Conservation (phyloP, 2,888 invertebrate genomes). For the Thymelicus lineola region DNA sequence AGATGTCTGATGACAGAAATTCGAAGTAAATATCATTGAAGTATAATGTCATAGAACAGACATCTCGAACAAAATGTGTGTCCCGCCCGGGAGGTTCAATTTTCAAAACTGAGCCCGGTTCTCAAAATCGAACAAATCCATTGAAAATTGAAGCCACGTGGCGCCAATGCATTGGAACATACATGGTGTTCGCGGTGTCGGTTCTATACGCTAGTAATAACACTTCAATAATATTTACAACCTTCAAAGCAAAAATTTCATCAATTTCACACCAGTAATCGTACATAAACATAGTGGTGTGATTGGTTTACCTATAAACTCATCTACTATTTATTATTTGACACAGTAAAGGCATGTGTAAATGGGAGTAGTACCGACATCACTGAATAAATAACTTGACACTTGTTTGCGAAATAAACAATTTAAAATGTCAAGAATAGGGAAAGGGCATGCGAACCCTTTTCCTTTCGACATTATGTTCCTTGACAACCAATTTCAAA, state of each 20-base stretch:
- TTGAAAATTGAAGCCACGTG: too few species aligned
- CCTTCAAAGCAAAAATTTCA: background rate
- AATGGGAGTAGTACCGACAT: conserved; percentile 48
- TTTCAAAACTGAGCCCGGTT: too few species aligned
- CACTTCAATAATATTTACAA: background rate
- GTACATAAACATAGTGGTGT: conserved; percentile 11
- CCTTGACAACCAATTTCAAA: conserved; percentile 77
- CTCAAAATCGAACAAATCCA: too few species aligned
- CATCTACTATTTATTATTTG: conserved; percentile 41
- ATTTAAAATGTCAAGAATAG: conserved; percentile 84
- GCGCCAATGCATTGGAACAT: too few species aligned
- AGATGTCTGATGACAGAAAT: too few species aligned
- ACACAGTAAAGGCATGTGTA: conserved; percentile 41
- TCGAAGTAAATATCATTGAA: too few species aligned
- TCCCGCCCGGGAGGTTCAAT: too few species aligned
- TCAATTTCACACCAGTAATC: background rate
- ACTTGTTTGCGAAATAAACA: conserved; percentile 83
- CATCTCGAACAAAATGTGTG: too few species aligned
- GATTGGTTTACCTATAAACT: conserved; percentile 8
- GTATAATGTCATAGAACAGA: too few species aligned
- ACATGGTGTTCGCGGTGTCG: too few species aligned
- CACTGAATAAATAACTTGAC: conserved; percentile 82
- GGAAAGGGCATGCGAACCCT: conserved; percentile 78
- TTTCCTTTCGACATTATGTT: conserved; percentile 73
- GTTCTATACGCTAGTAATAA: too few species aligned